A percentile compares a stretch with the other conserved stretches of the same genome.
Conservation (phyloP, 2,797 vertebrate species). For the Myotis findleyi region DNA sequence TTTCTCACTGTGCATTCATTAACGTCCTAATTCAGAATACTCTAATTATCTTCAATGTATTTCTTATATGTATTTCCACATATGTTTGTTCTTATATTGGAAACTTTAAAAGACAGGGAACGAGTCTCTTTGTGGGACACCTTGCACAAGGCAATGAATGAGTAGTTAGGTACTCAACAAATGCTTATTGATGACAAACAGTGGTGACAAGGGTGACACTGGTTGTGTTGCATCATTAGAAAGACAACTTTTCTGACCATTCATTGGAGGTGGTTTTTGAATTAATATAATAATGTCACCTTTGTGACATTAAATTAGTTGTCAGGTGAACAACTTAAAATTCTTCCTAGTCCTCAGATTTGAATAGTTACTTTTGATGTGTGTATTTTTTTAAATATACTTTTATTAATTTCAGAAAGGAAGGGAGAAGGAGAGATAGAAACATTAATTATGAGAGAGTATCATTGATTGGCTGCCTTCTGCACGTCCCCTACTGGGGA, state of each 20-base stretch:
- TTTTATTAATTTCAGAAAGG: no score
- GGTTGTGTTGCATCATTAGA: background rate
- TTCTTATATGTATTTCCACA: background rate
- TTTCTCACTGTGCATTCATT: background rate
- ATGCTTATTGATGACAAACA: background rate
- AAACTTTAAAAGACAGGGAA: background rate
- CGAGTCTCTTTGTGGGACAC: background rate
- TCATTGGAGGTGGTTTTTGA: background rate
- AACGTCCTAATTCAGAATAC: background rate
- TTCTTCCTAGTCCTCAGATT: background rate
- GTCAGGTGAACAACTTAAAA: slow-evolving; percentile 8
- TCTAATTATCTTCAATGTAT: background rate
- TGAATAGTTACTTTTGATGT: background rate
- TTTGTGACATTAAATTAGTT: background rate
- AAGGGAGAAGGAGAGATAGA: no score
- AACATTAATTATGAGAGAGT: no score
- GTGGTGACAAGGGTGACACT: background rate
- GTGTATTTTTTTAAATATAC: no score
- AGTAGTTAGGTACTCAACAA: background rate
- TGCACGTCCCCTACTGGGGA: no score
- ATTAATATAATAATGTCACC: background rate
- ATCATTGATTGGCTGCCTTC: no score
- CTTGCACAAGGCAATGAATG: background rate
- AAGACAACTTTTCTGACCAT: background rate
- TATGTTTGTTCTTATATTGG: background rate